Base-by-base conservation (phyloP, 2,797 vertebrate genomes). In the Bufotes viridis region DNA sequence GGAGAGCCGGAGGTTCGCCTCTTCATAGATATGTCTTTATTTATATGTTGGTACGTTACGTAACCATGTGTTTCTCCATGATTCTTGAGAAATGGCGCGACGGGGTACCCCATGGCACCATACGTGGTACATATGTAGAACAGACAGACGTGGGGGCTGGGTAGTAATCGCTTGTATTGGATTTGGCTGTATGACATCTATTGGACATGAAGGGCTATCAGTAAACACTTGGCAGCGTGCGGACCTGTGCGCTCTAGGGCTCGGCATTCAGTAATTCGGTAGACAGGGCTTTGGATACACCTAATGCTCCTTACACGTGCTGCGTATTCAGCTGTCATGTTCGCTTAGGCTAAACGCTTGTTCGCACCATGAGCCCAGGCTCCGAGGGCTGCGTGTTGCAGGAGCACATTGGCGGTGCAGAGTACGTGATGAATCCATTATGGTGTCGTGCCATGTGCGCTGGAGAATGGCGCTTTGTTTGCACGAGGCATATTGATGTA, bases 321-420 rank as follows among this genome's bases (percentile, higher is more conserved):
- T 87, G 85, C 81, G 22, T 79, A 79, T 83, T 82, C 84, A 87
- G 84, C 88, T 89, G 84, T 87, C 88, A 86, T 83, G 74, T 82
- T 87, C 22, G 78, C 63, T 89, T 89, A 89, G 85, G 84, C 63
- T 88, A 60, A 74, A 55, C 80, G 87, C 55, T 42, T 81, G 76
- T 81, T 69, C 22, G 72, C 63, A 63, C 34, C 57, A 24, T 67
- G 74, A 75, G 34, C 17, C 10, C 24, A 12, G 51, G 74, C 74
- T 82, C 18, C 49, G 69, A 81, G 58, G 24, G 76, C 69, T 42
- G 42, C 4, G 12, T 13, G 20, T 12, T 51, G 51, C n/a, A 75
- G 67, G 83, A 67, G 72, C 24, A 26, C 55, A 61, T 61, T 57
- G 81, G 58, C 61, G 49, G 60, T 49, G 63, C 69, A 61, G 57